These are phyloP conservation scores for Chrysomela aeneicollis DNA, from an alignment of 2,888 invertebrate species.

Conservation along the genomic window DNA sequence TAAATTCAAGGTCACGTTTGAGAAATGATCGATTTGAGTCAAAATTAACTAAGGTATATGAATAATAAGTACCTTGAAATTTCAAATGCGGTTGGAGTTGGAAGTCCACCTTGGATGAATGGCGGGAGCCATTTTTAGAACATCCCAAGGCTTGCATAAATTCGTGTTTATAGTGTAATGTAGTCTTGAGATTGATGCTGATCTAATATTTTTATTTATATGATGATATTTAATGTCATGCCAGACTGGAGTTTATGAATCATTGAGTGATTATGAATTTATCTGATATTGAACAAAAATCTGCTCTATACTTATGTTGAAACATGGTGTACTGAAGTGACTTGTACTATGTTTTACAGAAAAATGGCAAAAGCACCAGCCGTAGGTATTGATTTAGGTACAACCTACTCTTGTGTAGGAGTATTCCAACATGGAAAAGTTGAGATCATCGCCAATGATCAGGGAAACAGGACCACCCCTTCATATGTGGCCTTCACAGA, in stretches of 20 bases:
- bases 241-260: constrained; percentile 35
- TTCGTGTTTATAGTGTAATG: too few relatives aligned
- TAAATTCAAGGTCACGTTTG: background rate
- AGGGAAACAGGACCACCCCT: constrained; percentile 89
- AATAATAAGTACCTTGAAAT: too few relatives aligned
- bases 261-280: constrained; percentile 17
- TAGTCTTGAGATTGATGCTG: too few relatives aligned
- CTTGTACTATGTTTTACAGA: background rate
- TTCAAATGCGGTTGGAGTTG: too few relatives aligned
- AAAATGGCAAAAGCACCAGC: constrained; percentile 76
- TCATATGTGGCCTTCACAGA: constrained; percentile 87
- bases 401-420: constrained; percentile 94
- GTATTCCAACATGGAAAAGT: constrained; percentile 93
- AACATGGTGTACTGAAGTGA: background rate
- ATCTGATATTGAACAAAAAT: background rate
- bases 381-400: constrained; percentile 96
- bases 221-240: constrained; percentile 30
- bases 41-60: too few relatives aligned
- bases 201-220: too few relatives aligned
- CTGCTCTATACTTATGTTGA: background rate
- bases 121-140: background rate
- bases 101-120: background rate
- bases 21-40: background rate
- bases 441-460: constrained; percentile 90
- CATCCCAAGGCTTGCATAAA: background rate